Conservation (phyloP, 1,140 invertebrate genomes). For the Anastrepha ludens region DNA sequence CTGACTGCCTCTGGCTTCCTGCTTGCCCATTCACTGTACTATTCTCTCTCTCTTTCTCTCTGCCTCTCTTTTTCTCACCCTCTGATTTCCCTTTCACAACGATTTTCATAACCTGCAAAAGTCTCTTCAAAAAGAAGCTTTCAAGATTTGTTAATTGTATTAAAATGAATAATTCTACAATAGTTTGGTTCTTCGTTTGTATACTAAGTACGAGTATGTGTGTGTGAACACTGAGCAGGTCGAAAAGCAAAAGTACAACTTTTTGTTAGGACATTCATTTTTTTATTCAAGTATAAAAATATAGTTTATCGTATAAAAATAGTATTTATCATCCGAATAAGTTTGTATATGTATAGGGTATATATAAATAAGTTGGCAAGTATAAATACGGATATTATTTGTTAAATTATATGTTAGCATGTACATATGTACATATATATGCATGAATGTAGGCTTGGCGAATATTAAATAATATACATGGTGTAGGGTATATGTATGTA, state of each 20-base stretch:
- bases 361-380: constrained; percentile 34
- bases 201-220: background rate
- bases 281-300: constrained; percentile 57
- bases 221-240: background rate
- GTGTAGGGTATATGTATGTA: too few species aligned
- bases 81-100: background rate
- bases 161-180: background rate
- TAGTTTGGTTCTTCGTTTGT: too few species aligned
- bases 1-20: background rate
- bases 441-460: background rate
- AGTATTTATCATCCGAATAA: constrained; percentile 40
- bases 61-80: background rate
- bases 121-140: constrained; percentile 41
- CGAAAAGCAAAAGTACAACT: constrained; percentile 39
- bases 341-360: constrained; percentile 41
- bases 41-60: background rate
- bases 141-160: constrained; percentile 46
- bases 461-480: too few species aligned
- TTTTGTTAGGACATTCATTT: constrained; percentile 24
- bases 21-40: constrained; percentile 8
- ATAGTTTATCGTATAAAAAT: constrained; percentile 51
- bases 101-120: constrained; percentile 24
- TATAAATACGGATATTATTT: background rate
- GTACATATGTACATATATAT: constrained; percentile 24
- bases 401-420: background rate